Evolutionary conservation across 2,888 invertebrate species (phyloP).

Genomic region (Periphyllus acericola): DNA sequence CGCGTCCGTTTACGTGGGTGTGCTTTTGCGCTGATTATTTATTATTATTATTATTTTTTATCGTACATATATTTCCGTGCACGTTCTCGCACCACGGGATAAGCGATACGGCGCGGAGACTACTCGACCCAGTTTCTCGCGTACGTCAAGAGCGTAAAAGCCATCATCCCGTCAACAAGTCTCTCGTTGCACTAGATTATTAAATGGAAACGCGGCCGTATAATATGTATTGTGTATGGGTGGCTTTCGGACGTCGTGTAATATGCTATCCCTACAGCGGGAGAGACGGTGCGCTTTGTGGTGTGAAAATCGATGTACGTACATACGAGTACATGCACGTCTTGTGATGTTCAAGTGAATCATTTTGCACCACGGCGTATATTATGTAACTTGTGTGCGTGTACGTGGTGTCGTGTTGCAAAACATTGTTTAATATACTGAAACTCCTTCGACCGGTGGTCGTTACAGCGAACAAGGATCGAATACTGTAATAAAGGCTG

Average conservation of each 20-base stretch:
- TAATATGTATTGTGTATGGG: background rate
- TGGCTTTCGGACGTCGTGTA: background rate
- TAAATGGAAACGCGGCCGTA: background rate
- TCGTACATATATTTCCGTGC: background rate
- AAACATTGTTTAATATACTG: too few species aligned
- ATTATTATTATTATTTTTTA: background rate
- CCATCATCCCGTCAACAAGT: constrained; percentile 26
- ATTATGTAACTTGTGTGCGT: too few species aligned
- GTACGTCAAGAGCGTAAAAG: background rate
- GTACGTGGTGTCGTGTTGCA: too few species aligned
- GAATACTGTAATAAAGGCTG: too few species aligned
- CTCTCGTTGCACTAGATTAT: constrained; percentile 1
- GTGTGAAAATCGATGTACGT: background rate
- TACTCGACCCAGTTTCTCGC: constrained; percentile 24
- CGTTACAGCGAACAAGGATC: too few species aligned
- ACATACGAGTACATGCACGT: background rate
- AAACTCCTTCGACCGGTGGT: too few species aligned
- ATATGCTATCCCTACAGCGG: background rate
- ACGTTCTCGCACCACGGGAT: background rate
- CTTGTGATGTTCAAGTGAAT: background rate
- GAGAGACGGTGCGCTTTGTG: background rate
- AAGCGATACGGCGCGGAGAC: background rate
- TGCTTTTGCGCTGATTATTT: background rate
- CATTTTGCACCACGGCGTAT: background rate
- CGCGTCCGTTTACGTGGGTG: background rate